Evolutionary conservation across 2,797 vertebrate genomes (phyloP), one percentile per base, ranked within the genome.

Genomic region (Darevskia nairensis): DNA sequence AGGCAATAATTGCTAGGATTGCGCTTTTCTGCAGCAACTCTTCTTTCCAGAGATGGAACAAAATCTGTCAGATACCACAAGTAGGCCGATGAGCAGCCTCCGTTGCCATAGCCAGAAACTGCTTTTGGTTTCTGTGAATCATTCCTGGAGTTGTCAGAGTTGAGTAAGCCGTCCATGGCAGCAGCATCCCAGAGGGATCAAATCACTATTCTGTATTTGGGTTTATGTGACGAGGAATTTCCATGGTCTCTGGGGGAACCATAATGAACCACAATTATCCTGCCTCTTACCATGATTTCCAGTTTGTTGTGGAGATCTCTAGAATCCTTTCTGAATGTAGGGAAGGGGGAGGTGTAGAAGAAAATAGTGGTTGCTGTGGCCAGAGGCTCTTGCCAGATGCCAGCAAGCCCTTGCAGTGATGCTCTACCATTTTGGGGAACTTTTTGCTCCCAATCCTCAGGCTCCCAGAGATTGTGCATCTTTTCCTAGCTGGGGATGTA

Each of bases 11-110:
- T 72, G 78, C 85, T n/a, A n/a, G 66, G 32, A 11, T 72, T 55
- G 66, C 66, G 55, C 8, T 72, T 29, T 86, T 23, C 68, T 69
- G 44, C 44, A 59, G 25, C 76, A 61, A 8, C 66, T 41, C 46
- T 27, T 50, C 8, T 61, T 86, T 69, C 76, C 23, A 80, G 85
- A 39, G 76, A 86, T 71, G 85, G 85, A 86, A 86, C 23, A 59
- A 85, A 66, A 41, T 13, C 74, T 39, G 25, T 66, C 74, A 86
- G 85, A 79, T 13, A 64, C 76, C 64, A 39, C 41, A 50, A 32
- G 66, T 72, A 61, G 71, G 85, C 46, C 72, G 39, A 72, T 72
- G 32, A 61, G 17, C 32, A 27, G 25, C 66, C 44, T 50, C 41
- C 7, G 21, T 29, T 50, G 44, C 41, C 77, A 55, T 32, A 32